These are phyloP conservation scores for Tetragonisca angustula DNA, from an alignment of 2,888 invertebrate genomes.

Conservation along the genomic window DNA sequence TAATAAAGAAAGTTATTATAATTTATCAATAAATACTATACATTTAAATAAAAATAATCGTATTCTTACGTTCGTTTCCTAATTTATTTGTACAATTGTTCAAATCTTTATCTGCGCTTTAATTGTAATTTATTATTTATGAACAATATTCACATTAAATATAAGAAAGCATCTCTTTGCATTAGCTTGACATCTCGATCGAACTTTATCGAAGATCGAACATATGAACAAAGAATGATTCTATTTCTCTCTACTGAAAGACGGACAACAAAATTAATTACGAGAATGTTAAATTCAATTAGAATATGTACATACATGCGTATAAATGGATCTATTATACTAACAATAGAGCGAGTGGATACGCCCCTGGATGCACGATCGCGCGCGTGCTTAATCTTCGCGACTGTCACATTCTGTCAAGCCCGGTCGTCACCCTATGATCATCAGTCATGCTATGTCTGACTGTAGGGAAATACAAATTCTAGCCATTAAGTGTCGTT, in stretches of 20 bases:
- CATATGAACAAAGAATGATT: not conserved
- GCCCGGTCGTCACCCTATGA: slow-evolving; percentile 53
- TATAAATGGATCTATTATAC: slow-evolving; percentile 1
- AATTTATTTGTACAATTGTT: not conserved
- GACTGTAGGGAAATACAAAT: slow-evolving; percentile 50
- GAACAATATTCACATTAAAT: not conserved
- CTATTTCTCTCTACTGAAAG: too few relatives aligned
- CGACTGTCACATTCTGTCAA: slow-evolving; percentile 66
- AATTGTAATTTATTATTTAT: slow-evolving; percentile 1
- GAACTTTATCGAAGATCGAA: not conserved
- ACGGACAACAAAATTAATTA: not conserved
- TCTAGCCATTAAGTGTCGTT: slow-evolving; percentile 30
- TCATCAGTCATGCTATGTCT: slow-evolving; percentile 54
- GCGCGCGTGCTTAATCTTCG: slow-evolving; percentile 59
- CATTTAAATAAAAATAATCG: not conserved
- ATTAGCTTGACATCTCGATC: not conserved
- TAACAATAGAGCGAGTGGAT: slow-evolving; percentile 12
- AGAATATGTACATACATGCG: not conserved
- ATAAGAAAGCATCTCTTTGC: not conserved
- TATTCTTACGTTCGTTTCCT: not conserved
- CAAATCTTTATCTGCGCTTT: too few relatives aligned
- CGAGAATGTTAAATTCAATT: not conserved
- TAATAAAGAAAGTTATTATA: not conserved
- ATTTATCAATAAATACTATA: not conserved
- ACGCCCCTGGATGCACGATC: slow-evolving; percentile 49